These are phyloP conservation scores for Euzetes globulus DNA, from an alignment of 2,888 invertebrate genomes.

Conservation along the genomic window DNA sequence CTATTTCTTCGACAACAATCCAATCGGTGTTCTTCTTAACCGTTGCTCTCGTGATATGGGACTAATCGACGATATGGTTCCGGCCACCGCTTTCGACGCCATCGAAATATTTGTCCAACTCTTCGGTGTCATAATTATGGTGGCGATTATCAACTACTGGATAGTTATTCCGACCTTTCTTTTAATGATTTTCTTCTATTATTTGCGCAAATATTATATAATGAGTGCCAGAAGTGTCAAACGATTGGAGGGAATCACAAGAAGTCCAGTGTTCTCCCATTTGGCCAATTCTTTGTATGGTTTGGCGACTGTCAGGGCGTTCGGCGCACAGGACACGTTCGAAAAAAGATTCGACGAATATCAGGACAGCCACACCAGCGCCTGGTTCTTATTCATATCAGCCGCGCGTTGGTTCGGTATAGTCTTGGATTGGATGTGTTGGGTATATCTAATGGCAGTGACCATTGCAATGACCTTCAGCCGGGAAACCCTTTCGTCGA, in stretches of 20 bases:
- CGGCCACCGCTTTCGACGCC: slow-evolving; percentile 48
- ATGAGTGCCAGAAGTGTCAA: slow-evolving; percentile 51
- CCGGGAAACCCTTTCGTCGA: slow-evolving; percentile 48
- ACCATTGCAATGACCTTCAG: slow-evolving; percentile 61
- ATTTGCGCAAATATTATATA: slow-evolving; percentile 50
- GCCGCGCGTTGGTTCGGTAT: slow-evolving; percentile 88
- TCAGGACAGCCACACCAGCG: slow-evolving; percentile 72
- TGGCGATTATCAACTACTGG: slow-evolving; percentile 49
- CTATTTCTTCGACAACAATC: slow-evolving; percentile 51
- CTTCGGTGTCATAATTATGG: slow-evolving; percentile 50
- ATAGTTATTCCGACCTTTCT: slow-evolving; percentile 48
- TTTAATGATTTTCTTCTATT: slow-evolving; percentile 48
- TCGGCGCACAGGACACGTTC: slow-evolving; percentile 69
- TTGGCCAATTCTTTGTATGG: slow-evolving; percentile 81
- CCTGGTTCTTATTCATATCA: slow-evolving; percentile 83
- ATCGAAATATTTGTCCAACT: slow-evolving; percentile 55
- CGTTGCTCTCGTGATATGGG: slow-evolving; percentile 49
- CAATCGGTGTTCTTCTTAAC: slow-evolving; percentile 51
- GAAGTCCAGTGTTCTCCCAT: slow-evolving; percentile 93
- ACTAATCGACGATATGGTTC: slow-evolving; percentile 48
- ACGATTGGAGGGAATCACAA: slow-evolving; percentile 54
- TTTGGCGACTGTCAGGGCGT: slow-evolving; percentile 81
- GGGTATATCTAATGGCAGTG: slow-evolving; percentile 73
- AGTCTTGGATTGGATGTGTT: slow-evolving; percentile 80
- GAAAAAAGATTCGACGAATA: slow-evolving; percentile 42